Evolutionary conservation across 2,113 vertebrate genomes (phyloP).

Genomic region (Myotis davidii): DNA sequence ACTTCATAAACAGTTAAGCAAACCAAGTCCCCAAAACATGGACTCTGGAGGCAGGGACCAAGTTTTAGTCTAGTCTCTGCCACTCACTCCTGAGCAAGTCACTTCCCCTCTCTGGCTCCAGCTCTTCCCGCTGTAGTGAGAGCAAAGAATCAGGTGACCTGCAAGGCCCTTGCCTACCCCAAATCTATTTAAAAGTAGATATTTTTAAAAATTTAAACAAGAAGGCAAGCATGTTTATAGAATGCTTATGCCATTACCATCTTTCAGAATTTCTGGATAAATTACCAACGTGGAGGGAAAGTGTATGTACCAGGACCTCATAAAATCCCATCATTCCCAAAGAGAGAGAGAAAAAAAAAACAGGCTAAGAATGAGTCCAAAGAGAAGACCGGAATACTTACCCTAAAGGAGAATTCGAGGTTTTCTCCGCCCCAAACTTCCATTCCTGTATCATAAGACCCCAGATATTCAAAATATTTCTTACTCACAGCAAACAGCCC

Average conservation of each 20-base stretch:
- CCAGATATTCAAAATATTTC: conserved; percentile 96
- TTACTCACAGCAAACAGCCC: conserved; percentile 97
- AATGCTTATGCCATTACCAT: not conserved
- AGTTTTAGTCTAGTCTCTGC: not conserved
- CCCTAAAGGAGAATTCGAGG: conserved; percentile 98
- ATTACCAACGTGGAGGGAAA: not conserved
- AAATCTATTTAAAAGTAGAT: not conserved
- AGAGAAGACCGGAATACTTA: conserved; percentile 81
- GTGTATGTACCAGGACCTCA: not conserved
- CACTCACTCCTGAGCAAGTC: not conserved
- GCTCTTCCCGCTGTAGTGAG: not conserved
- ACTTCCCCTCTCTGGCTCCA: not conserved
- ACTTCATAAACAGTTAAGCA: not conserved
- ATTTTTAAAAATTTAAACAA: not conserved
- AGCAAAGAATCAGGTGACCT: not conserved
- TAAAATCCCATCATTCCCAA: not conserved
- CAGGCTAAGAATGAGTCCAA: not conserved
- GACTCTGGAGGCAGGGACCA: not conserved
- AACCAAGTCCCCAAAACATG: not conserved
- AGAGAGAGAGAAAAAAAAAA: not conserved
- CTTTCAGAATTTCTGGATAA: not conserved
- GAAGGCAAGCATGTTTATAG: not conserved
- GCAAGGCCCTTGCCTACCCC: not conserved
- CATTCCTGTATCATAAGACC: conserved; percentile 98
- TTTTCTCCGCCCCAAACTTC: conserved; percentile 99